Percentiles rank a stretch among this genome's conserved stretches.
Evolutionary conservation across 2,113 vertebrate genomes (phyloP).

Genomic region (Pteronura brasiliensis): DNA sequence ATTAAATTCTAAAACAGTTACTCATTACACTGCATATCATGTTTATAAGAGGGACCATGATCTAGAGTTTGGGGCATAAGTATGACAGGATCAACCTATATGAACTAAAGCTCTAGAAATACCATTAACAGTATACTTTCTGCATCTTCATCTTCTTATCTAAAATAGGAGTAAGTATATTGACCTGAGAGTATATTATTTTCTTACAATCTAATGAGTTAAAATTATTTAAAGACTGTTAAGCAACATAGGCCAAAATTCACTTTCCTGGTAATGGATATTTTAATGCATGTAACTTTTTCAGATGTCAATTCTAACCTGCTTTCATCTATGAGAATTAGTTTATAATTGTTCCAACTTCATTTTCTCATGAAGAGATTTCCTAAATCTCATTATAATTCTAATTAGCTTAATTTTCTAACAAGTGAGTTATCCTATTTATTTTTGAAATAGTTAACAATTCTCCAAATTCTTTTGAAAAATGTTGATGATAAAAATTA

Average conservation of each 20-base stretch:
- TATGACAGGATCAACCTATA: not conserved
- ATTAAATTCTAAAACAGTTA: not conserved
- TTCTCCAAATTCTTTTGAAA: not conserved
- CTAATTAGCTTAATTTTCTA: constrained; percentile 10
- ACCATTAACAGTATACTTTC: not conserved
- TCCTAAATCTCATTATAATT: constrained; percentile 11
- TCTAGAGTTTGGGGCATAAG: not conserved
- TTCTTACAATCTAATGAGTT: not conserved
- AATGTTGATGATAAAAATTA: constrained; percentile 6
- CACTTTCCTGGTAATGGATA: not conserved
- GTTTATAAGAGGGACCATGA: not conserved
- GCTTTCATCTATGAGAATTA: not conserved
- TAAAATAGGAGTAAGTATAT: not conserved
- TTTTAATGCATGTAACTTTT: not conserved
- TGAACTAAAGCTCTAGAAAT: not conserved
- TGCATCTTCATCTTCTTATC: not conserved
- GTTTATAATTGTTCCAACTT: not conserved
- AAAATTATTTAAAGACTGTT: not conserved
- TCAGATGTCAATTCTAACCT: not conserved
- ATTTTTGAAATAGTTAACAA: constrained; percentile 16
- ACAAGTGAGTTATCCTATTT: not conserved
- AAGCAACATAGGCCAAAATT: not conserved
- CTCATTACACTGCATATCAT: rapidly evolving
- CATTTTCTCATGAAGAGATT: not conserved
- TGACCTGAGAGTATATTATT: not conserved